Base-by-base conservation (phyloP, 2,888 invertebrate genomes). In the Idaea aversata region DNA sequence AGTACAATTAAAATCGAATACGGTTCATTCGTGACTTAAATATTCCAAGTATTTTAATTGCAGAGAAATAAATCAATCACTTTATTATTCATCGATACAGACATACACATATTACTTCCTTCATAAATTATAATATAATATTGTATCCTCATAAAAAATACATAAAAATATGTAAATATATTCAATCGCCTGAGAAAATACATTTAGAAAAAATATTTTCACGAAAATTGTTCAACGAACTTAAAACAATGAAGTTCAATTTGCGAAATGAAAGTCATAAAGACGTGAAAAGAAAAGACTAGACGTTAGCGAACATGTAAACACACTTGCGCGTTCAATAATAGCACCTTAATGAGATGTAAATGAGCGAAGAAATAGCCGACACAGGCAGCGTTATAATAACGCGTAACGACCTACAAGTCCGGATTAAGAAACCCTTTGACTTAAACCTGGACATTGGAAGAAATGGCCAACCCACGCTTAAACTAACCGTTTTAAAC, bases 351-450 rank as follows among this genome's bases (percentile, higher is more conserved):
- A 93, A 93, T 92, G 93, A 93, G 92, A 93, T 93, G 93, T 93
- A 93, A 93, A 93, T 93, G 93, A 93, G 92, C 88, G 84, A 85
- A 91, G 91, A 87, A 90, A 89, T 88, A 90, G 87, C 87, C 88
- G 84, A 83, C 89, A 87, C 86, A 82, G 83, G 78, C 84, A 88
- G 90, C 87, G 91, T 93, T 93, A 93, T 93, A 91, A 93, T 93
- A 93, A 93, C 91, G 89, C 93, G 91, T 93, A 93, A 93, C 93
- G 90, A 92, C 93, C 91, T 91, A 92, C 91, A 91, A 93, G 91
- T 86, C 92, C 86, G 93, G 93, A 93, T 93, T 93, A 93, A 91
- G 93, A 93, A 93, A 90, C 93, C 93, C 88, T 90, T 91, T 90
- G 91, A 91, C 91, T 92, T 90, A 89, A 88, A 88, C 88, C 89